Evolutionary conservation across 2,113 vertebrate species (phyloP), one percentile per base, ranked within the genome.

Genomic region (Odontophorus gujanensis): DNA sequence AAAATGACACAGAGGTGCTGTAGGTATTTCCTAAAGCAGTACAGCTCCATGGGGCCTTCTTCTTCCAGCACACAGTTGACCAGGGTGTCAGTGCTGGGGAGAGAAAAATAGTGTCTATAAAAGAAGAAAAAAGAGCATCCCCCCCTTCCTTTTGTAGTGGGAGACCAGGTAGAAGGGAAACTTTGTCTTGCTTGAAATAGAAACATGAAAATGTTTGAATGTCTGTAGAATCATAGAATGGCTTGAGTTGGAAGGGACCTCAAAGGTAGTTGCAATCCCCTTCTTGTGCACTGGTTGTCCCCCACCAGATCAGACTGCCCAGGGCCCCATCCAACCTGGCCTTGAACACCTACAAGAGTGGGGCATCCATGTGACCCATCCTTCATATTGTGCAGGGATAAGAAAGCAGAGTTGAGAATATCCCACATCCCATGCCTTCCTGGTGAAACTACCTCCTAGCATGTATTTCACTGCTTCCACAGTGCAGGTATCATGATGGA

Each of bases 401-500:
- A 81, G 32, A 58, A 71, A 2, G 8, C 34, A 71, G 32, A 69
- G 19, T 12, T 67, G 57, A 28, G 34, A 78, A 77, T 7, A 13
- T 17, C 9, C 18, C 0, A 1, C 16, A 26, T 43, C 87, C 59
- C 47, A 16, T 21, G 47, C 17, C 21, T 65, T 75, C 21, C 42
- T 26, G 30, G 18, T 55, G 68, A 53, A 53, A 36, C 13, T 19
- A 18, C 9, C 16, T 73, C 17, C 26, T 58, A 63, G 24, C 24
- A 63, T 13, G 9, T 22, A 36, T 51, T 14, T n/a, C 24, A 34
- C 19, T 16, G 2, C 7, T 76, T 76, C 34, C 11, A 2, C 4
- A 43, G n/a, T 13, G 40, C 5, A 76, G 25, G 9, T n/a, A 7
- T n/a, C 6, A 30, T 0, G 2, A 26, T 48, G 26, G 32, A 48